Evolutionary conservation across 2,113 vertebrate species (phyloP), one percentile per base, ranked within the genome.

Genomic region (Prionailurus viverrinus): DNA sequence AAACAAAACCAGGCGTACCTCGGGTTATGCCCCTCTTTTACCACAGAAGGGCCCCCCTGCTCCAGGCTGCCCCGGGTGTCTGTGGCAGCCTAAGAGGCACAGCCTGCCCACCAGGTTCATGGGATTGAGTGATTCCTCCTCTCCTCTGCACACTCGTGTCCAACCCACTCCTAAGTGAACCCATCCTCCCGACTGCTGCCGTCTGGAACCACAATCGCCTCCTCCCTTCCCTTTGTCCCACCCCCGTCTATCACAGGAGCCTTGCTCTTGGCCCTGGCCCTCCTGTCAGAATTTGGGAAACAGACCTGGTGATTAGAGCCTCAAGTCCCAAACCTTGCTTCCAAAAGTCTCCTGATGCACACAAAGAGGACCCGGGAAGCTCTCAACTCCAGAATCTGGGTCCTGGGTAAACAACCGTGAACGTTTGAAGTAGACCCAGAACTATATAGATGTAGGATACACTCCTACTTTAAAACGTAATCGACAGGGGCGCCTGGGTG

Each of bases 261-360:
- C 45, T 14, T 3, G 31, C 29, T 51, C 78, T 79, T 33, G 7
- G 33, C 9, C 48, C 36, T 39, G 7, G n/a, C 5, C 10, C 41
- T 73, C 61, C 88, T 27, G 18, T 29, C 63, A 33, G 51, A 79
- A 66, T 51, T 66, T 39, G 92, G 31, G 31, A 79, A 79, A 73
- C 12, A 89, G 21, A 55, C 39, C 16, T 65, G 61, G 48, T 73
- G 19, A 83, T 89, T 18, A 78, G 19, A 82, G 81, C 8, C 51
- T 55, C 29, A 89, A 80, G n/a, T 65, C 36, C 61, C 55, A 96
- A 97, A 76, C 12, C 8, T 36, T 85, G 12, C 12, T 80, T 74
- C 85, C 39, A 23, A 78, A 74, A 41, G 16, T 27, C 58, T 82
- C 55, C 27, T 66, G 48, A 33, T 58, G 41, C 48, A 79, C 13